Conservation (phyloP, 2,113 vertebrate species). For the Dendrocopos noguchii region DNA sequence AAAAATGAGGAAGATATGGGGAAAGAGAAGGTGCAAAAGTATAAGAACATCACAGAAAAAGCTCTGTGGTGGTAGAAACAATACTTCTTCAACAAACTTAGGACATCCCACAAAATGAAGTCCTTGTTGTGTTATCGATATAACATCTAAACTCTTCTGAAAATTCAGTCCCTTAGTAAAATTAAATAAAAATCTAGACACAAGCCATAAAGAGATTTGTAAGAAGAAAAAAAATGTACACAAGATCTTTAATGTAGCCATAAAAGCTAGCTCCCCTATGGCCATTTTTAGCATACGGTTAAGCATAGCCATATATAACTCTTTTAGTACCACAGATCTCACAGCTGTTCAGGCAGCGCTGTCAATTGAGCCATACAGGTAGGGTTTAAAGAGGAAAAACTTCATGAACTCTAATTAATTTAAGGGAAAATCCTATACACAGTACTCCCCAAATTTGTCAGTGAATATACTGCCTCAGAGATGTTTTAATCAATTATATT, state of each 20-base stretch:
- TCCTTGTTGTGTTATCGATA: not conserved
- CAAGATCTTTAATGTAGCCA: not conserved
- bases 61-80: not conserved
- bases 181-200: not conserved
- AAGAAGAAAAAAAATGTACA: not conserved
- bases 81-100: not conserved
- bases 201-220: not conserved
- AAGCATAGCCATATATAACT: not conserved
- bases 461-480: not conserved
- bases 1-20: not conserved
- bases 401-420: not conserved
- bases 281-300: not conserved
- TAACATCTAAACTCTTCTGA: not conserved
- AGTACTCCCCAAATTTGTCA: not conserved
- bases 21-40: not conserved
- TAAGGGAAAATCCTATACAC: not conserved
- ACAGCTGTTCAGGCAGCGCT: slow-evolving; percentile 13
- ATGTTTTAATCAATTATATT: not conserved
- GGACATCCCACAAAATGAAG: not conserved
- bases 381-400: not conserved
- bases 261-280: not conserved
- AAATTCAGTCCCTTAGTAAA: not conserved
- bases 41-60: not conserved
- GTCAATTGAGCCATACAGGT: not conserved
- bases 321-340: not conserved